Evolutionary conservation across 2,797 vertebrate genomes (phyloP).

Genomic region (Ptychobarbus kaznakovi): DNA sequence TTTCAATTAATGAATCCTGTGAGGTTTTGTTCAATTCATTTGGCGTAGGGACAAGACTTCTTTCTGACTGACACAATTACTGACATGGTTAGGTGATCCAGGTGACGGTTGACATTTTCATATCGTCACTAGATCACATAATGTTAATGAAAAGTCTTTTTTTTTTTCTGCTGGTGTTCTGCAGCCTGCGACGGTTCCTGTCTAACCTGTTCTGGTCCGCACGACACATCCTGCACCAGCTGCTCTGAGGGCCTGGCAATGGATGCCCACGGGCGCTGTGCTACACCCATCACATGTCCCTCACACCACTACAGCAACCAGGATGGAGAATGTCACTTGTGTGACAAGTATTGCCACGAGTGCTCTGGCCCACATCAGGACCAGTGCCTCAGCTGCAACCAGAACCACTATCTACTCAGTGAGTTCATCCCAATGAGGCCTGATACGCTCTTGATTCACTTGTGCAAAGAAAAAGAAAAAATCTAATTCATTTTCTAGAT

Average conservation of each 20-base stretch:
- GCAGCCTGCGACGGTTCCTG: slow-evolving; percentile 89
- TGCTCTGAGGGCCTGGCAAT: slow-evolving; percentile 77
- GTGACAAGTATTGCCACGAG: slow-evolving; percentile 84
- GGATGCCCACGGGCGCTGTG: slow-evolving; percentile 72
- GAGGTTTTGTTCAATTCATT: neutral
- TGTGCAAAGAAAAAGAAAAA: neutral
- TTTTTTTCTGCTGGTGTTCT: slow-evolving; percentile 43
- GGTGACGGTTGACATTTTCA: neutral
- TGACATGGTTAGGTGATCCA: neutral
- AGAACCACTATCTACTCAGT: slow-evolving; percentile 84
- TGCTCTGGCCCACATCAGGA: slow-evolving; percentile 82
- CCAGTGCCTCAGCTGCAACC: slow-evolving; percentile 85
- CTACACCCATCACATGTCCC: slow-evolving; percentile 69
- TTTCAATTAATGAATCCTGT: neutral
- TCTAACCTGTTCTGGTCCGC: slow-evolving; percentile 78
- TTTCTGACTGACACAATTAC: neutral
- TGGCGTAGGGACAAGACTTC: neutral
- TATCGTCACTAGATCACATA: neutral
- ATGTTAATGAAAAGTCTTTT: neutral
- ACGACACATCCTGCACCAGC: slow-evolving; percentile 74
- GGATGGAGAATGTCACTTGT: slow-evolving; percentile 78
- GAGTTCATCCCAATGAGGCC: slow-evolving; percentile 67
- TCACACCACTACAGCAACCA: slow-evolving; percentile 76
- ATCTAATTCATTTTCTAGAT: neutral
- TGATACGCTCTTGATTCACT: neutral